A percentile compares a stretch with the other conserved stretches of the same genome.
phyloP scores from a whole-genome alignment of 1,140 invertebrate genomes.

The Cheumatopsyche charites region DNA sequence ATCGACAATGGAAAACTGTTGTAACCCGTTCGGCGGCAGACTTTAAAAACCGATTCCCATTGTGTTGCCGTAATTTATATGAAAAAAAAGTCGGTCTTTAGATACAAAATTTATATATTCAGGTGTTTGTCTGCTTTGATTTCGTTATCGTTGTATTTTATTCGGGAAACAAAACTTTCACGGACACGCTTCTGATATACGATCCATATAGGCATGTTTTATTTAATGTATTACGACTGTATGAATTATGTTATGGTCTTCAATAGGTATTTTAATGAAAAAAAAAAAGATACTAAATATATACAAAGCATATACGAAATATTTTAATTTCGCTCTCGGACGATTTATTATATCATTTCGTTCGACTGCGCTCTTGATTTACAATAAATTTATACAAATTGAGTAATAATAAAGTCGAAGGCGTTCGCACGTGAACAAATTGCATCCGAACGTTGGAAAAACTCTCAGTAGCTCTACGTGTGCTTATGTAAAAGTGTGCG shows the following conservation, averaged over 20 bases:
- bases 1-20: background rate
- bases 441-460: background rate
- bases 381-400: conserved; percentile 20
- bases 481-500: background rate
- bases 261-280: conserved; percentile 5
- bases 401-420: conserved; percentile 16
- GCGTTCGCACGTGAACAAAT: conserved; percentile 2
- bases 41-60: background rate
- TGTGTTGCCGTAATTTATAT: background rate
- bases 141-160: background rate
- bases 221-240: conserved; percentile 18
- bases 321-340: conserved; percentile 11
- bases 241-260: conserved; percentile 10
- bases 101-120: conserved; percentile 6
- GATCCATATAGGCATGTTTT: conserved; percentile 4
- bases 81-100: background rate
- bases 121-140: background rate
- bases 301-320: background rate
- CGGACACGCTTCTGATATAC: conserved; percentile 13
- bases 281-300: conserved; percentile 7
- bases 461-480: background rate
- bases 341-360: conserved; percentile 10
- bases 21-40: background rate
- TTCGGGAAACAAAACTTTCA: conserved; percentile 19
- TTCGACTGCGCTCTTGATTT: conserved; percentile 12